Conservation (phyloP, 2,113 vertebrate species). For the Calonectris borealis region DNA sequence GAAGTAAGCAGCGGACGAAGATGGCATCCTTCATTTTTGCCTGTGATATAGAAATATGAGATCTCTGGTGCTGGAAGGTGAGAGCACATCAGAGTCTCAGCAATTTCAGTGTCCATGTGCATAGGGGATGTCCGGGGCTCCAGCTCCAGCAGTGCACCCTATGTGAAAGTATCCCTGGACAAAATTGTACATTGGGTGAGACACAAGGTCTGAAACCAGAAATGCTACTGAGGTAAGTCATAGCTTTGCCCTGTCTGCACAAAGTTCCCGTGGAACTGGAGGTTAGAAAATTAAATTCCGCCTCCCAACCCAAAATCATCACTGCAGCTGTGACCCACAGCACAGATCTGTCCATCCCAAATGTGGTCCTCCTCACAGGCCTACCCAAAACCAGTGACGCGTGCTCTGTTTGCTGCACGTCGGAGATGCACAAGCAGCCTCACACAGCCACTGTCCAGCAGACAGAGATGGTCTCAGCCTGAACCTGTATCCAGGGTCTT, state of each 20-base stretch:
- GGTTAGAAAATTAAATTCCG: neutral
- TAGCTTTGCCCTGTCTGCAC: neutral
- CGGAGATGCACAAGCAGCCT: neutral
- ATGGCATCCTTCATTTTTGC: neutral
- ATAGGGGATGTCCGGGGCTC: neutral
- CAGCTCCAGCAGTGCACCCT: neutral
- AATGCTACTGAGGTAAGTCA: neutral
- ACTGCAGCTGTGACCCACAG: neutral
- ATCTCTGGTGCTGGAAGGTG: neutral
- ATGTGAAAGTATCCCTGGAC: neutral
- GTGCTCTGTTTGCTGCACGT: accelerated
- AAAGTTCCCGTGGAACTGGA: neutral
- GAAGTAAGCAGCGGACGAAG: neutral
- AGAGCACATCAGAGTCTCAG: neutral
- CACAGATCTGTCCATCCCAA: neutral
- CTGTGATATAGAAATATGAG: neutral
- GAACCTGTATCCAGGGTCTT: neutral
- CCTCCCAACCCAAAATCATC: neutral
- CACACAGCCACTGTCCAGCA: neutral
- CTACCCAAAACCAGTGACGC: neutral
- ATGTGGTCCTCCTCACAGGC: neutral
- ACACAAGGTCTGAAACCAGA: neutral
- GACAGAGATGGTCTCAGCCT: neutral
- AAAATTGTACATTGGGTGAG: neutral
- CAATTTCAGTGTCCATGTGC: neutral